phyloP scores from a whole-genome alignment of 2,797 vertebrate genomes.

The Loris lydekkerianus region DNA sequence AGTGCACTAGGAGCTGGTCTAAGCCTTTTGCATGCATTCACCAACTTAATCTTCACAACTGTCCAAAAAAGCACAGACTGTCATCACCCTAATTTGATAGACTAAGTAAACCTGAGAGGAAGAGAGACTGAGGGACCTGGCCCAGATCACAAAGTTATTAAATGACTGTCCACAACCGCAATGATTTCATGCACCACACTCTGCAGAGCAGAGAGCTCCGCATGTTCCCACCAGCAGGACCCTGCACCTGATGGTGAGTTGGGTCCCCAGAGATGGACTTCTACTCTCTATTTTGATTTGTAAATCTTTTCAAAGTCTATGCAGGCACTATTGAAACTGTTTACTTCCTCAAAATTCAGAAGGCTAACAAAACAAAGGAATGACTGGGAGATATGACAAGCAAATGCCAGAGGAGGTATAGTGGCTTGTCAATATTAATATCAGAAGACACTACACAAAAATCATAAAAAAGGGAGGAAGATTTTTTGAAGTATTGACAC shows the following conservation, averaged over 20 bases:
- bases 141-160: not conserved
- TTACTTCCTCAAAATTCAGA: conserved; percentile 12
- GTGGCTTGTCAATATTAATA: not conserved
- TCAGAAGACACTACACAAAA: conserved; percentile 1
- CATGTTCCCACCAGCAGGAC: not conserved
- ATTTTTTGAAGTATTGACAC: not conserved
- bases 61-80: not conserved
- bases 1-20: not conserved
- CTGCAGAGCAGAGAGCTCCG: not conserved
- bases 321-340: not conserved
- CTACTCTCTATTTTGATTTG: not conserved
- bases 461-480: not conserved
- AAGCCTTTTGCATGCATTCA: not conserved
- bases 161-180: not conserved
- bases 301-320: conserved; percentile 53
- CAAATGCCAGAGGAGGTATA: not conserved
- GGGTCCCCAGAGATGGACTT: not conserved
- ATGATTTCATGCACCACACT: not conserved
- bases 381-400: not conserved
- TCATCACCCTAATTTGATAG: not conserved
- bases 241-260: not conserved
- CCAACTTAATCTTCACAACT: not conserved
- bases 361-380: conserved; percentile 16
- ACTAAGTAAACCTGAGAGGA: not conserved
- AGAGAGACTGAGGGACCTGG: not conserved